Percentiles rank a stretch among this genome's conserved stretches.
These are phyloP conservation scores for Acheta domesticus DNA, from an alignment of 2,888 invertebrate genomes.

Conservation along the genomic window DNA sequence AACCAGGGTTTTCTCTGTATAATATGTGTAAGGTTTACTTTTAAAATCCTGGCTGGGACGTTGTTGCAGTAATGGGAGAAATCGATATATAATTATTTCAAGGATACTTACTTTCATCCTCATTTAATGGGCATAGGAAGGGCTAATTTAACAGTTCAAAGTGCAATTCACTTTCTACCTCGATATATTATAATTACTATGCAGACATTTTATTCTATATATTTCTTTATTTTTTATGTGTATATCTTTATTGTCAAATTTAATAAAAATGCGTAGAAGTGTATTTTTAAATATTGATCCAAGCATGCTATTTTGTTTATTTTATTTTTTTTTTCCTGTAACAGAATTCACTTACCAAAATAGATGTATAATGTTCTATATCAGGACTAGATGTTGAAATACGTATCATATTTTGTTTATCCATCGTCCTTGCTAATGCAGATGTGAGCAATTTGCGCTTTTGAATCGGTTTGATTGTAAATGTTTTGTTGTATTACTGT, in stretches of 20 bases:
- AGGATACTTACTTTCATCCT: background rate
- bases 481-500: background rate
- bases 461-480: background rate
- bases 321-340: no score
- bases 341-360: no score
- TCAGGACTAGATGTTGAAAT: no score
- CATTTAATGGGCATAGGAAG: background rate
- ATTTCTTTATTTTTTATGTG: background rate
- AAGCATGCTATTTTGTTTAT: background rate
- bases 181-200: slow-evolving; percentile 11
- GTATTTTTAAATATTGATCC: background rate
- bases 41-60: background rate
- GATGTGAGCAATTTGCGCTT: background rate
- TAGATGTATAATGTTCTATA: no score
- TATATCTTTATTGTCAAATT: background rate
- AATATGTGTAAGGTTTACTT: background rate
- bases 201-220: background rate
- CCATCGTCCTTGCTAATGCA: slow-evolving; percentile 1
- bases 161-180: slow-evolving; percentile 18
- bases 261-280: background rate
- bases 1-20: slow-evolving; percentile 1
- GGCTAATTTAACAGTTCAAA: background rate
- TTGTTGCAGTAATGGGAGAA: background rate
- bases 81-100: background rate
- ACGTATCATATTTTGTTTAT: background rate